Evolutionary conservation across 2,113 vertebrate genomes (phyloP), one percentile per base, ranked within the genome.

Genomic region (Amazona vittata): DNA sequence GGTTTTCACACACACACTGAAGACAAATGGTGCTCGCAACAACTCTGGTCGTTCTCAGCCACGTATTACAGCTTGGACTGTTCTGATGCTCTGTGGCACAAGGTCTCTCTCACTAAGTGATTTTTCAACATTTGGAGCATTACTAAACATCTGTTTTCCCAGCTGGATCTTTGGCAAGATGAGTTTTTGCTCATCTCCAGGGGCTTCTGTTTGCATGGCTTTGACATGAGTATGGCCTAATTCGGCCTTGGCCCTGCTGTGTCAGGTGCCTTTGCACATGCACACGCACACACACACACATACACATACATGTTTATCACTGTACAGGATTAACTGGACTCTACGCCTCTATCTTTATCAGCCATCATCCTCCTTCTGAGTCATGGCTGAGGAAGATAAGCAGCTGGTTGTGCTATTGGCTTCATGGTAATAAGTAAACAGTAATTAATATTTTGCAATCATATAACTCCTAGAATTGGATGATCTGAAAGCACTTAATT

Each of bases 401-500:
- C 37, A 94, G 43, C 67, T 83, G 60, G 18, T n/a, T 85, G 87
- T 94, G 60, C 68, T 88, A 46, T 74, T 86, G 47, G 24, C 73
- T 87, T 87, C 17, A 49, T 39, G 49, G 52, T 59, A 84, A 90
- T 84, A 84, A 77, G 90, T 94, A 94, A 92, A 94, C 12, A 93
- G 28, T 76, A 91, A 93, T 95, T 91, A 92, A 47, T 55, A 77
- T 97, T 92, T 96, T 87, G 90, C 50, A 97, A 94, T 86, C 57
- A 17, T 79, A 41, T 67, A 55, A 17, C 14, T 31, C 29, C 14
- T 79, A 92, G 79, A 89, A 84, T 77, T 77, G 59, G 55, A 83
- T 20, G 5, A 79, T 90, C 55, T 74, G 86, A 92, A 91, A 84
- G 52, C 37, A 47, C 43, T 94, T 85, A 55, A 81, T 89, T 82